Evolutionary conservation across 2,888 invertebrate genomes (phyloP), one percentile per base, ranked within the genome.

Genomic region (Dysmachus trigonus): DNA sequence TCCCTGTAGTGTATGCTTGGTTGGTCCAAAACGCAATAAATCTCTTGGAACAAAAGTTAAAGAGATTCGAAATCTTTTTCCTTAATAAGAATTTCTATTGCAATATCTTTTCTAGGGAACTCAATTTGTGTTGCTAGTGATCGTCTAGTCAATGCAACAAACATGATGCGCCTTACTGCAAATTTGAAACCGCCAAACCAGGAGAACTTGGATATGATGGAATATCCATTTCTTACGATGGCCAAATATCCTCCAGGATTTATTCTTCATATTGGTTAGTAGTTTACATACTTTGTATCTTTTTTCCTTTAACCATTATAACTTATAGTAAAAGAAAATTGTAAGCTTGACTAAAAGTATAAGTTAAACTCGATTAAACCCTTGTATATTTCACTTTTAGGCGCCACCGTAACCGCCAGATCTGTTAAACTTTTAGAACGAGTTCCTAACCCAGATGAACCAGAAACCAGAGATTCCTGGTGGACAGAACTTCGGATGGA

Each of bases 401-500:
- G 96, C 87, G 98, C 96, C 18, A 95, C 96, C 3, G 97, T 98
- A 41, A 96, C 96, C 87, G 96, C 97, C 0, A 93, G 96, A 91
- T 98, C 95, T 85, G 98, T 95, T 83, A 98, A 98, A 92, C 92
- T 97, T 35, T 92, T 98, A 73, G 96, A 96, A 90, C 93, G 96
- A 88, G 96, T 96, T 86, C 95, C 95, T 73, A 97, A 96, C 92
- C 94, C 96, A 82, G 97, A 98, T 89, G 98, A 98, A 91, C 97
- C 97, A 18, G 98, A 98, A 90, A 96, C 96, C 2, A 94, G 98
- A 71, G 98, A 98, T 90, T 96, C 96, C 1, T 99, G 99, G 98
- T 99, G 99, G 99, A 97, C 96, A 0, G 98, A 99, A 92, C 93
- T 99, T 31, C 93, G 99, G 81, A 98, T 98, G 91, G 99, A 99